A percentile compares a stretch with the other conserved stretches of the same genome.
Evolutionary conservation across 1,140 invertebrate genomes (phyloP).

Genomic region (Eurosta solidaginis): DNA sequence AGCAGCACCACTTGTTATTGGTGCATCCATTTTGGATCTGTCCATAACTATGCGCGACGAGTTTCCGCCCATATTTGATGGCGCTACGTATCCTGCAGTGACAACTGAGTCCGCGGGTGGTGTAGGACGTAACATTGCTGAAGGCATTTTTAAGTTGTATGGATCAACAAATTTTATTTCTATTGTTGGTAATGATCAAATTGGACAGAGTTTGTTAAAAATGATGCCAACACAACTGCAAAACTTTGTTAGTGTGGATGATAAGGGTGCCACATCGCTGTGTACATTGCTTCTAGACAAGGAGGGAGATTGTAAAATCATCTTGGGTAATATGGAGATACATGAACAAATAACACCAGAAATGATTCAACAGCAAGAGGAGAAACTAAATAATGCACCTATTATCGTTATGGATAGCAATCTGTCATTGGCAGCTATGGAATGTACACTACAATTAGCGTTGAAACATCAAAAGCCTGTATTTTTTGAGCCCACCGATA

Average conservation of each 20-base stretch:
- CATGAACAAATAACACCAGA: slow-evolving; percentile 73
- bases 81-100: slow-evolving; percentile 73
- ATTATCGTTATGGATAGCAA: slow-evolving; percentile 85
- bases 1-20: slow-evolving; percentile 42
- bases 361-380: slow-evolving; percentile 62
- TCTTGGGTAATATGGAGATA: slow-evolving; percentile 83
- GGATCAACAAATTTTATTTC: slow-evolving; percentile 74
- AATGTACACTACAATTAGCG: slow-evolving; percentile 68
- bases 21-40: slow-evolving; percentile 53
- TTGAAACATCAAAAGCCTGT: slow-evolving; percentile 68
- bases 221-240: slow-evolving; percentile 53
- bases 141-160: slow-evolving; percentile 77
- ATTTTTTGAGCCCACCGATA: slow-evolving; percentile 73
- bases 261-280: slow-evolving; percentile 67
- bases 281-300: slow-evolving; percentile 76
- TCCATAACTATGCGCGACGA: slow-evolving; percentile 44
- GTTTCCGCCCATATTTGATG: slow-evolving; percentile 69
- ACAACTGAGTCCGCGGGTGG: slow-evolving; percentile 76
- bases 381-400: slow-evolving; percentile 66
- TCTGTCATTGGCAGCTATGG: slow-evolving; percentile 70
- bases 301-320: slow-evolving; percentile 76
- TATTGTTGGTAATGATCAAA: slow-evolving; percentile 75
- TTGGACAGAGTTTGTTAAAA: slow-evolving; percentile 61
- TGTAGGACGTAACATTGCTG: slow-evolving; percentile 89
- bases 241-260: slow-evolving; percentile 55